These are phyloP conservation scores for Caradrina clavipalpis DNA, from an alignment of 2,888 invertebrate genomes.

Conservation along the genomic window DNA sequence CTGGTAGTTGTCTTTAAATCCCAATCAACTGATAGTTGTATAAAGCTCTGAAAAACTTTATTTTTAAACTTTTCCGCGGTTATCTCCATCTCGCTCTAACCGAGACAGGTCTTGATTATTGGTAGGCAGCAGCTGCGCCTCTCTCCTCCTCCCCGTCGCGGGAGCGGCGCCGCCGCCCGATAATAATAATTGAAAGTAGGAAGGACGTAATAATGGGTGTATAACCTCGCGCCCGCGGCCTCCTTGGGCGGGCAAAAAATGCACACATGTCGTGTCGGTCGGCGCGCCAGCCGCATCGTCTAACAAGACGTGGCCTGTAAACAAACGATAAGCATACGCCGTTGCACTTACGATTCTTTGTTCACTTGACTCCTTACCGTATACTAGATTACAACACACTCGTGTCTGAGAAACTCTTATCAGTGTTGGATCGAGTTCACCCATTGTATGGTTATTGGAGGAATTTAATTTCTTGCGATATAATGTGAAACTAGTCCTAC, in stretches of 20 bases:
- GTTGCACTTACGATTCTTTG: slow-evolving; percentile 76
- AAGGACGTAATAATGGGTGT: slow-evolving; percentile 91
- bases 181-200: slow-evolving; percentile 91
- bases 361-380: slow-evolving; percentile 75
- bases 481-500: not conserved
- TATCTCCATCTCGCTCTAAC: slow-evolving; percentile 84
- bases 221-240: slow-evolving; percentile 91
- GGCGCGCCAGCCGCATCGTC: slow-evolving; percentile 75
- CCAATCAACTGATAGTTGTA: not conserved
- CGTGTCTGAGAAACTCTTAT: slow-evolving; percentile 76
- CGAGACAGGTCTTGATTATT: slow-evolving; percentile 90
- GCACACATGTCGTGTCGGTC: slow-evolving; percentile 86
- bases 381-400: slow-evolving; percentile 74
- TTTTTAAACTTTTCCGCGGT: slow-evolving; percentile 64
- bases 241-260: slow-evolving; percentile 91
- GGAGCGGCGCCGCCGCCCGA: slow-evolving; percentile 89
- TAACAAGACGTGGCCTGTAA: slow-evolving; percentile 78
- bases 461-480: slow-evolving; percentile 39
- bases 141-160: slow-evolving; percentile 90
- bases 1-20: not conserved
- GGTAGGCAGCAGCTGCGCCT: slow-evolving; percentile 91
- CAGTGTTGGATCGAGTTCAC: slow-evolving; percentile 70
- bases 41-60: slow-evolving; percentile 43
- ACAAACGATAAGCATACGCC: slow-evolving; percentile 79
- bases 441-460: slow-evolving; percentile 57